These are phyloP conservation scores for Dolomedes plantarius DNA, from an alignment of 2,888 invertebrate species.

Conservation along the genomic window DNA sequence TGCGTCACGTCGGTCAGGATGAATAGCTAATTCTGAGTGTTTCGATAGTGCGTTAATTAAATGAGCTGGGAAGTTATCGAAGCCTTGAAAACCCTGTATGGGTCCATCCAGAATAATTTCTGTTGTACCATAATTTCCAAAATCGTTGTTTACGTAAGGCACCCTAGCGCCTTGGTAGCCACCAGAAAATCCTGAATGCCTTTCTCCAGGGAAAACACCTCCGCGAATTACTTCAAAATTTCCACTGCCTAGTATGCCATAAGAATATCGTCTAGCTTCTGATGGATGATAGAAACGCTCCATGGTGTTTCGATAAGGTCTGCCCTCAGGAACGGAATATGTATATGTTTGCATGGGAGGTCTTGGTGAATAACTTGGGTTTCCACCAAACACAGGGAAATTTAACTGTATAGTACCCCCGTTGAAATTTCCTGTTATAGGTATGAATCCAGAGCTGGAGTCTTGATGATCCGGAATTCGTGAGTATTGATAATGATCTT, in stretches of 20 bases:
- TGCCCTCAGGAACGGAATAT: conserved; percentile 45
- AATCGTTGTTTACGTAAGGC: conserved; percentile 29
- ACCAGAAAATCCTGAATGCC: conserved; percentile 24
- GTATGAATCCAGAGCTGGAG: conserved; percentile 59
- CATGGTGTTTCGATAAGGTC: conserved; percentile 19
- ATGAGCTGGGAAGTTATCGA: conserved; percentile 67
- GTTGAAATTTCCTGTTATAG: conserved; percentile 52
- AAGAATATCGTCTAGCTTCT: conserved; percentile 63
- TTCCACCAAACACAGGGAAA: conserved; percentile 42
- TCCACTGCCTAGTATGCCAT: conserved; percentile 71
- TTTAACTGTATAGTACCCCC: conserved; percentile 55
- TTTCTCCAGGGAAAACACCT: conserved; percentile 63
- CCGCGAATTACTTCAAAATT: conserved; percentile 72
- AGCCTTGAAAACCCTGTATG: conserved; percentile 71
- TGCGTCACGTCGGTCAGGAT: conserved; percentile 23
- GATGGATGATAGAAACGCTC: conserved; percentile 62
- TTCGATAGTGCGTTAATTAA: conserved; percentile 70
- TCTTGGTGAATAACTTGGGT: conserved; percentile 30
- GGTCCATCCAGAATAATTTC: conserved; percentile 68
- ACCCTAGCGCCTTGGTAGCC: conserved; percentile 34
- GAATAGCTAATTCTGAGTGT: conserved; percentile 53
- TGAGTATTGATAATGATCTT: conserved; percentile 31
- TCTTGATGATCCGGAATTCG: conserved; percentile 34
- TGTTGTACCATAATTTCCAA: conserved; percentile 51
- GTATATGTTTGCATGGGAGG: conserved; percentile 34